Conservation (phyloP, 1,140 invertebrate genomes). For the Drosophila melanica region DNA sequence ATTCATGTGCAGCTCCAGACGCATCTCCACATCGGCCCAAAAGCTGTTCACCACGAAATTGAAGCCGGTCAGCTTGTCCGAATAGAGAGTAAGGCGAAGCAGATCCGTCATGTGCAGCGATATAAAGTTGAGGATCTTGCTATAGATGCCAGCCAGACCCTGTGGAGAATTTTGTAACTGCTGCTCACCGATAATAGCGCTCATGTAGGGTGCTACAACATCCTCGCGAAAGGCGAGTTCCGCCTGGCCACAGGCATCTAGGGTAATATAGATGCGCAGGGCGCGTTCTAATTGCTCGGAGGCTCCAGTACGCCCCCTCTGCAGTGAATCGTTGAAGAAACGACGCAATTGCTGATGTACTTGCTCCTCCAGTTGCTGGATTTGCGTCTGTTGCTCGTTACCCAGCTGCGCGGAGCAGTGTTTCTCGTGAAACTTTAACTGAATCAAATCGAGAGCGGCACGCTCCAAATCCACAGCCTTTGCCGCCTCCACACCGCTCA, state of each 20-base stretch:
- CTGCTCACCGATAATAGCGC: conserved; percentile 90
- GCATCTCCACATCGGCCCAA: conserved; percentile 93
- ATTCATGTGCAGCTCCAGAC: conserved; percentile 90
- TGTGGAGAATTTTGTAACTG: conserved; percentile 89
- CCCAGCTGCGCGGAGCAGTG: conserved; percentile 82
- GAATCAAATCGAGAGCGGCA: conserved; percentile 74
- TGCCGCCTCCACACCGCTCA: conserved; percentile 76
- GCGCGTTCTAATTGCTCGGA: conserved; percentile 86
- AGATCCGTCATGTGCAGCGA: conserved; percentile 87
- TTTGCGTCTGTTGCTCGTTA: conserved; percentile 84
- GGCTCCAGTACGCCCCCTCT: conserved; percentile 81
- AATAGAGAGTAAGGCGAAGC: conserved; percentile 86
- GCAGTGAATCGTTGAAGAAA: conserved; percentile 86
- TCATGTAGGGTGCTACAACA: conserved; percentile 89
- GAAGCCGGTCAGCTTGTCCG: conserved; percentile 89
- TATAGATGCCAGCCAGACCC: conserved; percentile 90
- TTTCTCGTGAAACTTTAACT: conserved; percentile 73
- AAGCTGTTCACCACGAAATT: conserved; percentile 95
- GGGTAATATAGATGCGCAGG: conserved; percentile 88
- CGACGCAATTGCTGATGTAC: conserved; percentile 86
- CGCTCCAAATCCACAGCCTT: conserved; percentile 77
- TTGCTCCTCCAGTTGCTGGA: conserved; percentile 85
- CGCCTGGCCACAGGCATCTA: conserved; percentile 88
- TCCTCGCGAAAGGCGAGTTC: conserved; percentile 89
- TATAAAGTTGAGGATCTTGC: conserved; percentile 89